Conservation (phyloP, 1,140 invertebrate genomes). For the Melitaea cinxia region DNA sequence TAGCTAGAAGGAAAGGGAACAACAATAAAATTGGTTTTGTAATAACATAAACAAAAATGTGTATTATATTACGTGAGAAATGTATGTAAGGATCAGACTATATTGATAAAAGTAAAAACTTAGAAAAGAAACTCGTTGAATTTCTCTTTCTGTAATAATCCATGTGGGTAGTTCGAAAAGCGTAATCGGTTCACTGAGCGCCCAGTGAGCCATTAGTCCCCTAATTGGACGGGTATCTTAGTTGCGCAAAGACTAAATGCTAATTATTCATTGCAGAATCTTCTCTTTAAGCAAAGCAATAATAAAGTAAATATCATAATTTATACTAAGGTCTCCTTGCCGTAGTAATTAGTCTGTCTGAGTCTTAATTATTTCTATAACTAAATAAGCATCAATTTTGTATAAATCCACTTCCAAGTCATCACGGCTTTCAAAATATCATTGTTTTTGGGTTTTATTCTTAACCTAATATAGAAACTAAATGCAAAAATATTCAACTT, state of each 20-base stretch:
- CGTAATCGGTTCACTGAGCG: constrained; percentile 38
- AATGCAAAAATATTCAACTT: constrained; percentile 5
- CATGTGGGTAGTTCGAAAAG: constrained; percentile 19
- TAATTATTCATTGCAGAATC: not conserved
- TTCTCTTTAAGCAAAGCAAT: not conserved
- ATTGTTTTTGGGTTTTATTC: constrained; percentile 1
- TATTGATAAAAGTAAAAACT: not conserved
- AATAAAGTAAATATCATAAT: no score
- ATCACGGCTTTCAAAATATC: no score
- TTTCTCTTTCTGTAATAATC: constrained; percentile 3
- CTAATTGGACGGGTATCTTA: constrained; percentile 32
- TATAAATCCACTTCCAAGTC: no score
- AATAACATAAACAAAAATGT: no score
- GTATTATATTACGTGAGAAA: not conserved
- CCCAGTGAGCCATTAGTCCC: constrained; percentile 18
- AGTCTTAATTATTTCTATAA: no score
- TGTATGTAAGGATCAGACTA: not conserved
- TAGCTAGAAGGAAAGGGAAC: no score
- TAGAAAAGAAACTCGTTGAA: constrained; percentile 4
- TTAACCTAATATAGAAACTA: constrained; percentile 6
- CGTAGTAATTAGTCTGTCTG: no score
- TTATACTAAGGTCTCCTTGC: no score
- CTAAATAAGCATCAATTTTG: no score
- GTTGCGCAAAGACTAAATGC: constrained; percentile 20
- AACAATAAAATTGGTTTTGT: no score